These are phyloP conservation scores for Sardinella longiceps DNA, from an alignment of 2,797 vertebrate species.

Conservation along the genomic window DNA sequence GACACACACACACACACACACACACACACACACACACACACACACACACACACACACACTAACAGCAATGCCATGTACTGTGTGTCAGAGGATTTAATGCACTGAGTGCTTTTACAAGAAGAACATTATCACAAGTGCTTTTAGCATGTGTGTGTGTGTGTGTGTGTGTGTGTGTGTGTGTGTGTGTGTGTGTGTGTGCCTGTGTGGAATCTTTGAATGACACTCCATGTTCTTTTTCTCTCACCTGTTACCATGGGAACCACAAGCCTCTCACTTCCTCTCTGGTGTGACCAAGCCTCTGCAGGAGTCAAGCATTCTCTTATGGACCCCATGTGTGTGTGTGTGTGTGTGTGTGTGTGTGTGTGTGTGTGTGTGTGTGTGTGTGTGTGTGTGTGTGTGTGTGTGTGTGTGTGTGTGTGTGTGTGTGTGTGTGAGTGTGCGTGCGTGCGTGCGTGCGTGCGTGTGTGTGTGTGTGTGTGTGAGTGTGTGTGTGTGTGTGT, in stretches of 20 bases:
- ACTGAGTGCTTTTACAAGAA: constrained; percentile 4
- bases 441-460: background rate
- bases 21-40: constrained; percentile 27
- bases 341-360: background rate
- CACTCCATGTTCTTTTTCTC: constrained; percentile 5
- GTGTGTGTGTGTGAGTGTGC: background rate
- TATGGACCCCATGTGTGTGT: background rate
- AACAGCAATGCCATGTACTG: constrained; percentile 42
- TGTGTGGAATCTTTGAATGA: background rate
- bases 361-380: background rate
- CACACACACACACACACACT: constrained; percentile 16
- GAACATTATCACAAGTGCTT: constrained; percentile 11
- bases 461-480: background rate
- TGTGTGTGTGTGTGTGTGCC: background rate
- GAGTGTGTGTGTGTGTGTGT: background rate
- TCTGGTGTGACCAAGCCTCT: background rate
- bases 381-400: constrained; percentile 5
- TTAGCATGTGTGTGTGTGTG: constrained; percentile 43
- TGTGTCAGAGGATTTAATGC: constrained; percentile 14
- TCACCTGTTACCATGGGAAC: background rate
- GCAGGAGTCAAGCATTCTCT: too few species aligned
- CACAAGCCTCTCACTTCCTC: background rate
- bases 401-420: background rate
- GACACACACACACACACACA: constrained; percentile 27
- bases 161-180: constrained; percentile 8